These are phyloP conservation scores for Meloidogyne hapla DNA, from an alignment of 1,140 invertebrate genomes.

Conservation along the genomic window DNA sequence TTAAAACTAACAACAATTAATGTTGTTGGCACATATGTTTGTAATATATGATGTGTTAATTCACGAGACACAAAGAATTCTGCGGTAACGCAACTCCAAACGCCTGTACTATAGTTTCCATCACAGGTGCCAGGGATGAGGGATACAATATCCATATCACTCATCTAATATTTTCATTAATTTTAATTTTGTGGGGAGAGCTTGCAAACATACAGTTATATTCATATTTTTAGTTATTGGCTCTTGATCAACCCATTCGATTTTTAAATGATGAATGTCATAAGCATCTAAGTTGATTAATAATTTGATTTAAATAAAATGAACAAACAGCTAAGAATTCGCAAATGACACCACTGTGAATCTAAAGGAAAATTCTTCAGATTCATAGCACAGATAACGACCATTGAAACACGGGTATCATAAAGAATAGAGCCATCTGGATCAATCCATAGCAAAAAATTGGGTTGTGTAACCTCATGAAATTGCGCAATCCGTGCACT, in stretches of 20 bases:
- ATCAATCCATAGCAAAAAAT: constrained; percentile 63
- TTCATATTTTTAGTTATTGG: constrained; percentile 56
- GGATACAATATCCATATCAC: constrained; percentile 55
- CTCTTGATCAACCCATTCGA: constrained; percentile 51
- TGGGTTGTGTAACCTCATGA: constrained; percentile 63
- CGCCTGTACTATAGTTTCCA: constrained; percentile 58
- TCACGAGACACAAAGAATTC: constrained; percentile 82
- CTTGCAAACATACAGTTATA: constrained; percentile 46
- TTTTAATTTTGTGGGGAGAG: neutral
- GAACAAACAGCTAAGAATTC: constrained; percentile 70
- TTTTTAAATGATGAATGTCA: constrained; percentile 56
- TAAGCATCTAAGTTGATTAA: constrained; percentile 53
- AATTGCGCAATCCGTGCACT: constrained; percentile 61
- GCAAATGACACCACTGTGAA: constrained; percentile 70
- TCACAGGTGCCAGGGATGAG: constrained; percentile 58
- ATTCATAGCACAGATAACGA: constrained; percentile 66
- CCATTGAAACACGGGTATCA: constrained; percentile 67
- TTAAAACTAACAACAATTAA: constrained; percentile 6
- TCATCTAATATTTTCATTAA: neutral
- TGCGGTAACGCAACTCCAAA: constrained; percentile 71
- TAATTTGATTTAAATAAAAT: neutral
- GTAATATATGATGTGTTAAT: constrained; percentile 79
- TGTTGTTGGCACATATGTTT: constrained; percentile 79
- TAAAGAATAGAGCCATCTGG: constrained; percentile 63
- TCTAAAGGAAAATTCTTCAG: constrained; percentile 49